Evolutionary conservation across 2,113 vertebrate genomes (phyloP).

Genomic region (Eublepharis macularius): DNA sequence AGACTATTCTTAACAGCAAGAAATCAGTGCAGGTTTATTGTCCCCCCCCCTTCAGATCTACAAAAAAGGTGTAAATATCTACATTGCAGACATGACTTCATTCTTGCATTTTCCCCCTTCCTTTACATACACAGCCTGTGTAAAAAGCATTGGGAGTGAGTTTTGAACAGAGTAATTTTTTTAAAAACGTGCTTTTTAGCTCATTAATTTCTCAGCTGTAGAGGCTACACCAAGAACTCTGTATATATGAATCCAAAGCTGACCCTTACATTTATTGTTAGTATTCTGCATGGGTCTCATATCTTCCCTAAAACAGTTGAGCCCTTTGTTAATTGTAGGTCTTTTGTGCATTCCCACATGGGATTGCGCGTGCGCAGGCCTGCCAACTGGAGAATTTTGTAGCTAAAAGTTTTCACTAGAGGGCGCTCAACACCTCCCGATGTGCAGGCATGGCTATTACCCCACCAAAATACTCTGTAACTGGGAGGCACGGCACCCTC

Average conservation of each 20-base stretch:
- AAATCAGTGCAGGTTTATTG: not conserved
- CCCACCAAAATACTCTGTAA: too few relatives aligned
- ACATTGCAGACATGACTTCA: slow-evolving; percentile 4
- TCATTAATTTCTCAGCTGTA: not conserved
- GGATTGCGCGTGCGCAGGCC: too few relatives aligned
- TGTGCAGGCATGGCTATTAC: too few relatives aligned
- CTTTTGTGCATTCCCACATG: too few relatives aligned
- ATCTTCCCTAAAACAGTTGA: not conserved
- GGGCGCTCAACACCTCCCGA: too few relatives aligned
- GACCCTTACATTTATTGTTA: not conserved
- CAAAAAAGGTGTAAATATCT: not conserved
- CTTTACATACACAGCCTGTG: not conserved
- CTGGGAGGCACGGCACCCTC: too few relatives aligned
- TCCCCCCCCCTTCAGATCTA: slow-evolving; percentile 14
- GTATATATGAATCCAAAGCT: not conserved
- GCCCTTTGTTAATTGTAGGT: too few relatives aligned
- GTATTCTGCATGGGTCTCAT: not conserved
- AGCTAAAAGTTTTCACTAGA: too few relatives aligned
- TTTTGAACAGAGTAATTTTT: not conserved
- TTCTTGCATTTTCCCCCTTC: not conserved
- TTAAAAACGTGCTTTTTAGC: not conserved
- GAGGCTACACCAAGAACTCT: not conserved
- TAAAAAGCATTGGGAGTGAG: not conserved
- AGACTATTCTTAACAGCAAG: not conserved
- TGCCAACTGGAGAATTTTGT: too few relatives aligned